Base-by-base conservation (phyloP, 2,888 invertebrate genomes). In the Drosophila rubida region DNA sequence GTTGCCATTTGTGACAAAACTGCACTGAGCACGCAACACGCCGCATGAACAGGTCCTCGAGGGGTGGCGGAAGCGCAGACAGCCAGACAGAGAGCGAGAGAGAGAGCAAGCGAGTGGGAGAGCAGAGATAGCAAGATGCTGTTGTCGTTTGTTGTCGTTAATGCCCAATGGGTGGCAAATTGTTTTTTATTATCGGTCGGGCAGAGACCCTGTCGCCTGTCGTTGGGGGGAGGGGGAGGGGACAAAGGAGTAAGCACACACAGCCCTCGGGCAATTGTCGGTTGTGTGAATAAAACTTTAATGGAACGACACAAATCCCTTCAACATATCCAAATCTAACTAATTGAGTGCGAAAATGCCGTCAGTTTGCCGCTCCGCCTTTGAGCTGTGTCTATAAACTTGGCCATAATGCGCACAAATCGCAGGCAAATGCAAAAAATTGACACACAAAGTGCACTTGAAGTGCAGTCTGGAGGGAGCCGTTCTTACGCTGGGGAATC, bases 281-380 rank as follows among this genome's bases (percentile, higher is more conserved):
- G 81, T 76, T 87, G 90, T 86, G 90, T 87, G 88, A 89, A 90
- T 88, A 87, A 90, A 90, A 90, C 87, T 89, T 90, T 90, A 90
- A 90, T 90, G 90, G 87, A 85, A 89, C 87, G 79, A 82, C 90
- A 87, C 89, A 90, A 87, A 90, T 89, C 88, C 87, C 78, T 49
- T 48, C 49, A 50, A 58, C 30, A 23, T 73, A 49, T 23, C 86
- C 91, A 91, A 91, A 91, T 90, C 91, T 90, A 83, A 91, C 91
- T 91, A 91, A 91, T 91, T 91, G 91, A 91, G 91, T 91, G 91
- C 91, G 90, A 91, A 91, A 91, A 90, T 90, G 86, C 80, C 90
- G 80, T 89, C 88, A 87, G 89, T 87, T 87, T 54, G n/a, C n/a
- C 44, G 23, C 48, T 69, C 35, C 25, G 5, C 41, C 35, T 42